phyloP scores from a whole-genome alignment of 2,113 vertebrate genomes.

The Chaetura pelagica region DNA sequence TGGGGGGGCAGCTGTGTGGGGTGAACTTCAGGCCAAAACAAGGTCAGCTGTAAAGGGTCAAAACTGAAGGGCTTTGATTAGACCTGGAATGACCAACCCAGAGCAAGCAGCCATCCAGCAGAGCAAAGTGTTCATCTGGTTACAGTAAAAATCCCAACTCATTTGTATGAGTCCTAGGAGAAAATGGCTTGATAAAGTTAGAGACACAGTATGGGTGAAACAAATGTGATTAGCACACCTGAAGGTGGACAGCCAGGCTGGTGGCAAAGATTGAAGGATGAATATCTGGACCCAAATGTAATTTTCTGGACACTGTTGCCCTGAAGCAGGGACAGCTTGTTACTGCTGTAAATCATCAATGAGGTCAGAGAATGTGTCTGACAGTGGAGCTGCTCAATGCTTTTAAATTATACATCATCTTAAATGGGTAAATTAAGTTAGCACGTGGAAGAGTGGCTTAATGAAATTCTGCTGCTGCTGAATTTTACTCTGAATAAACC shows the following conservation, averaged over 20 bases:
- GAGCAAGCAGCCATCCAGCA: not conserved
- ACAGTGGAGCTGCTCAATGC: not conserved
- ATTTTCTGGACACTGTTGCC: not conserved
- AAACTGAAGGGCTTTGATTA: not conserved
- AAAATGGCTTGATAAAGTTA: not conserved
- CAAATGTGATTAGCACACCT: not conserved
- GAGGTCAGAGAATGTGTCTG: not conserved
- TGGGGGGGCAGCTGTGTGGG: not conserved
- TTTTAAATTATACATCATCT: not conserved
- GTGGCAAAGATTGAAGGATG: not conserved
- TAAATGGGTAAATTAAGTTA: constrained; percentile 19
- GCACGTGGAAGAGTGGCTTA: not conserved
- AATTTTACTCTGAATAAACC: not conserved
- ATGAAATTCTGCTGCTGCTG: constrained; percentile 5
- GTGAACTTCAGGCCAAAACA: not conserved
- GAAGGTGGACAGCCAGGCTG: not conserved
- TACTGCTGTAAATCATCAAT: not conserved
- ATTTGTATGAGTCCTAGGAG: not conserved
- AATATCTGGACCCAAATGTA: not conserved
- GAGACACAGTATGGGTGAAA: not conserved
- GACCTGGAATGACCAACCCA: not conserved
- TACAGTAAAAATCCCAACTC: not conserved
- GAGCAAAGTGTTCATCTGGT: not conserved
- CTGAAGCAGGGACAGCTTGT: not conserved
- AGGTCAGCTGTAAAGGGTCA: not conserved